Base-by-base conservation (phyloP, 2,888 invertebrate genomes). In the Coenonympha glycerion region DNA sequence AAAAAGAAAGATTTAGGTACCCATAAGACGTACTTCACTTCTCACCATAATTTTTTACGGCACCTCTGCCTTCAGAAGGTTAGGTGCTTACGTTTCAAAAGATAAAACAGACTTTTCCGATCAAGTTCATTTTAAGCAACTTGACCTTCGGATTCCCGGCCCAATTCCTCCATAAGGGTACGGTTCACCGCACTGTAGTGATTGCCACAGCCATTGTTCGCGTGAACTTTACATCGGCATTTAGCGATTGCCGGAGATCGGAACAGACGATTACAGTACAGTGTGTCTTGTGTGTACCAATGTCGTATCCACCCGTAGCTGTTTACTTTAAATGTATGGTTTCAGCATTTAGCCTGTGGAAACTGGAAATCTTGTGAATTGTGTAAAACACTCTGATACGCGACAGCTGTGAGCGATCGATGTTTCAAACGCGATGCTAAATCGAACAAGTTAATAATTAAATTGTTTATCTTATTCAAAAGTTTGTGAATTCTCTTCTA, bases 211-310 rank as follows among this genome's bases (percentile, higher is more conserved):
- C 51, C 47, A 57, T 57, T 57, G 56, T 55, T 57, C 52, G 47
- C 61, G 59, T 85, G 85, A 85, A 85, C 85, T 85, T 85, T 83
- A 61, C 63, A 61, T 62, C 82, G 84, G 73, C 83, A 84, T 85
- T 85, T 85, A 73, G 69, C 66, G 73, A 68, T 78, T 78, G 76
- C 75, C 49, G 52, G 50, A 65, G 76, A 79, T 80, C 71, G 59
- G 64, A 68, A 64, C 61, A 62, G 61, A 61, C 65, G 79, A 81
- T 78, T 79, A 71, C 67, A 62, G 59, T 54, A n/a, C n/a, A n/a
- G n/a, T n/a, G n/a, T n/a, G n/a, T n/a, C n/a, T n/a, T n/a, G n/a
- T n/a, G n/a, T n/a, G 53, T 60, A 60, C 63, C 62, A 59, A 52
- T 53, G 64, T 66, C 63, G 65, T 63, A 69, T 63, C 60, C 63